These are phyloP conservation scores for Penaeus japonicus DNA, from an alignment of 1,140 invertebrate species.

Conservation along the genomic window DNA sequence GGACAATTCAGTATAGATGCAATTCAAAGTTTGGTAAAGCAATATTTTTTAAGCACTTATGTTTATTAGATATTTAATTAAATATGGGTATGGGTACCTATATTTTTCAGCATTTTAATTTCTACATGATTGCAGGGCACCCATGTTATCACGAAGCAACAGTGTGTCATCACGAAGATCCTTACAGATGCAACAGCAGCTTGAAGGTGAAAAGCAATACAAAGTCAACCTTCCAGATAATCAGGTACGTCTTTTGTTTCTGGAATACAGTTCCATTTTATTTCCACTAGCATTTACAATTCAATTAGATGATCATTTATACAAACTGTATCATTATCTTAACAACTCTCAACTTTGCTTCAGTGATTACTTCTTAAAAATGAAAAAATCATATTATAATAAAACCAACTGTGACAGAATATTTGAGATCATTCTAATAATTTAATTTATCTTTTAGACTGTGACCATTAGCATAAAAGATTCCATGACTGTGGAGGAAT, in stretches of 20 bases:
- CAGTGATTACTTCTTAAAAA: background rate
- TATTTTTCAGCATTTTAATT: background rate
- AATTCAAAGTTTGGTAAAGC: too few species aligned
- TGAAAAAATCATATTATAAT: background rate
- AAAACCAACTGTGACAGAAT: background rate
- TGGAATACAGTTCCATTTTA: background rate
- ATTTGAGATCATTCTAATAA: background rate
- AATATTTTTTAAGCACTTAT: too few species aligned
- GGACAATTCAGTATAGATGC: too few species aligned
- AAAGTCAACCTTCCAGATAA: slow-evolving; percentile 90
- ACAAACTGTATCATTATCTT: too few species aligned
- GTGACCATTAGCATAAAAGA: slow-evolving; percentile 86
- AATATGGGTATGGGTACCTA: too few species aligned
- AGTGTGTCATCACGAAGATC: slow-evolving; percentile 70
- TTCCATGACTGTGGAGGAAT: slow-evolving; percentile 93
- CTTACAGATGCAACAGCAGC: slow-evolving; percentile 76
- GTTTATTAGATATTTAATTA: too few species aligned
- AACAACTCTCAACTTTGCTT: too few species aligned
- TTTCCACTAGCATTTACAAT: background rate
- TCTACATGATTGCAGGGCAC: slow-evolving; percentile 53
- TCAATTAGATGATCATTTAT: too few species aligned
- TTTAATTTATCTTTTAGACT: slow-evolving; percentile 65
- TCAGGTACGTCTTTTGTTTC: slow-evolving; percentile 69
- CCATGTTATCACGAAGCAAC: slow-evolving; percentile 84
- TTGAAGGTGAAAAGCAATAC: slow-evolving; percentile 83